These are phyloP conservation scores for Piliocolobus tephrosceles DNA, from an alignment of 2,113 vertebrate species.

Conservation along the genomic window DNA sequence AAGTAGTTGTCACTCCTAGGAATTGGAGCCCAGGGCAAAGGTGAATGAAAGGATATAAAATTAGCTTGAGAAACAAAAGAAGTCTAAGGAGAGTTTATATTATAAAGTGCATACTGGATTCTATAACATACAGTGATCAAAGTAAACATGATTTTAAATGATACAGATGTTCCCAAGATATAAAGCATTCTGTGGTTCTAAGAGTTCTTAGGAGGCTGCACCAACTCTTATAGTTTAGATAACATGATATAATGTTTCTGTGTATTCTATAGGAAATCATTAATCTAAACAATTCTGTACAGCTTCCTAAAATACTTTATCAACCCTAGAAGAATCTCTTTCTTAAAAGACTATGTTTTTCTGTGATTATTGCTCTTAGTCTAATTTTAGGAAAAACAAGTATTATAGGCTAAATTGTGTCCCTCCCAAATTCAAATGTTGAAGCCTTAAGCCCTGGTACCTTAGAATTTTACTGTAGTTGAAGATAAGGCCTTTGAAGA, in stretches of 20 bases:
- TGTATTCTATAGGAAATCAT: not conserved
- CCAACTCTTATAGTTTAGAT: not conserved
- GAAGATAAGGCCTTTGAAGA: not conserved
- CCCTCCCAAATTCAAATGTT: not conserved
- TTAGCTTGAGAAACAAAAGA: not conserved
- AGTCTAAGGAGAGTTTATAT: not conserved
- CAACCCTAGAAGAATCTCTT: not conserved
- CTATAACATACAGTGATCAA: not conserved
- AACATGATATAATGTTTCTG: not conserved
- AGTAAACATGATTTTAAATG: constrained; percentile 36
- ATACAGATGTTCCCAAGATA: not conserved
- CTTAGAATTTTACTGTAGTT: not conserved
- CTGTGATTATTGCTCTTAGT: not conserved
- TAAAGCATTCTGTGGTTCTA: not conserved
- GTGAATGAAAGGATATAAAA: constrained; percentile 1
- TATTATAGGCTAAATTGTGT: not conserved
- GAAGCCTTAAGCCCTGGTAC: not conserved
- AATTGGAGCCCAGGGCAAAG: constrained; percentile 1
- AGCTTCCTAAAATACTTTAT: constrained; percentile 13
- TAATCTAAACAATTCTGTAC: not conserved
- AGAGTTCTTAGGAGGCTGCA: not conserved
- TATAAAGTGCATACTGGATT: not conserved
- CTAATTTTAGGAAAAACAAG: constrained; percentile 24
- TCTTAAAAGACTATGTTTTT: not conserved
- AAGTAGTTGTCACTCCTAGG: not conserved